phyloP scores from a whole-genome alignment of 2,797 vertebrate genomes.

The Chiroxiphia lanceolata region DNA sequence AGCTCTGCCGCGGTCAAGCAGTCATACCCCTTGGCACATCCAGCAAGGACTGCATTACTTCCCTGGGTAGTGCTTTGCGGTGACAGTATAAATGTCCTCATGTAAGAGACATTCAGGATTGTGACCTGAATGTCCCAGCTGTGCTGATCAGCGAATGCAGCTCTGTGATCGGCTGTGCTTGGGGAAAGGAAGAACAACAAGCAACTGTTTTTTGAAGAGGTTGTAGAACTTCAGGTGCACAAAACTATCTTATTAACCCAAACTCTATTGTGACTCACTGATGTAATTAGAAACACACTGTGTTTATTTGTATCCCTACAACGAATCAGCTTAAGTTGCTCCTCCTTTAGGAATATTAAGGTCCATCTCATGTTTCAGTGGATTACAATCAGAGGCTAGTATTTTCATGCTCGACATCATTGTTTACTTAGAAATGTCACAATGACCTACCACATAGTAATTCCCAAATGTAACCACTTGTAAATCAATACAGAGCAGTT shows the following conservation, averaged over 20 bases:
- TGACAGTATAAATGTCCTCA: neutral
- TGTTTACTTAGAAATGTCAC: constrained; percentile 15
- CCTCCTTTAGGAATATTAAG: neutral
- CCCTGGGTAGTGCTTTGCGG: accelerated
- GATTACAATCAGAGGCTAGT: neutral
- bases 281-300: constrained; percentile 1
- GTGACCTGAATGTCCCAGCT: neutral
- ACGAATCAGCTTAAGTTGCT: neutral
- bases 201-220: neutral
- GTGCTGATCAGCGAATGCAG: neutral
- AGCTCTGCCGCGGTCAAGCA: neutral
- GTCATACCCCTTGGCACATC: neutral
- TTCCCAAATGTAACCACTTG: neutral
- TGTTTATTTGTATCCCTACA: constrained; percentile 14
- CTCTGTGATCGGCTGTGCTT: neutral
- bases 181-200: neutral
- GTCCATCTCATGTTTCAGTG: neutral
- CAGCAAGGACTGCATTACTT: neutral
- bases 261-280: neutral
- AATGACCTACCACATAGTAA: neutral
- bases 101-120: neutral
- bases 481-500: neutral
- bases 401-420: neutral
- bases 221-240: neutral
- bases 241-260: neutral